These are phyloP conservation scores for Zelostemma sp. DNA, from an alignment of 1,140 invertebrate genomes.

Conservation along the genomic window DNA sequence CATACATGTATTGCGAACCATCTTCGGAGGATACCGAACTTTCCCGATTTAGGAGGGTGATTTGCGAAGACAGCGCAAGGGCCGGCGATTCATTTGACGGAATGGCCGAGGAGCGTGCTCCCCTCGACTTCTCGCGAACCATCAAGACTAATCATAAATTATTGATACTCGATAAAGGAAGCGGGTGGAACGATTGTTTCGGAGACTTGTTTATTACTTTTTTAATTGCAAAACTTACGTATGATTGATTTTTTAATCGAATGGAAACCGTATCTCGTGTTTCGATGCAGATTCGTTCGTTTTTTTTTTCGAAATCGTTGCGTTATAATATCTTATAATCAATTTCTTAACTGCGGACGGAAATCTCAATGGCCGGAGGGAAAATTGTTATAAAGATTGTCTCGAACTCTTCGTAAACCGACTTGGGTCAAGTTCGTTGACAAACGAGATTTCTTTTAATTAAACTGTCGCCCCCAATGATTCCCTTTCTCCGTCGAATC, in stretches of 20 bases:
- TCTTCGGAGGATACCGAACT: slow-evolving; percentile 47
- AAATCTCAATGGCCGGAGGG: slow-evolving; percentile 27
- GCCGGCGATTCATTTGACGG: slow-evolving; percentile 37
- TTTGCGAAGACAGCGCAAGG: slow-evolving; percentile 49
- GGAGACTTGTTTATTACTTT: slow-evolving; percentile 34
- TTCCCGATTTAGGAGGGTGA: slow-evolving; percentile 61
- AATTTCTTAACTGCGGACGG: slow-evolving; percentile 56
- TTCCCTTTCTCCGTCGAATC: slow-evolving; percentile 19
- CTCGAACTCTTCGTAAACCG: slow-evolving; percentile 35
- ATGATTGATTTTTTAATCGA: not conserved
- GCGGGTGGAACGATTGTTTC: slow-evolving; percentile 14
- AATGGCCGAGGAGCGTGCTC: slow-evolving; percentile 27
- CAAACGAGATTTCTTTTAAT: slow-evolving; percentile 69
- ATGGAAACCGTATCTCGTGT: no score
- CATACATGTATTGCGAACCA: slow-evolving; percentile 44
- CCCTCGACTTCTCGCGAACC: slow-evolving; percentile 30
- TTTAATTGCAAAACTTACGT: slow-evolving; percentile 16
- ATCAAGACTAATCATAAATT: slow-evolving; percentile 36
- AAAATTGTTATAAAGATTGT: slow-evolving; percentile 58
- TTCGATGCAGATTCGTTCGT: no score
- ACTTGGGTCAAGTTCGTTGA: slow-evolving; percentile 49
- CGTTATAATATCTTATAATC: slow-evolving; percentile 55
- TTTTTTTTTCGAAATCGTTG: no score
- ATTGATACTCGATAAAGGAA: slow-evolving; percentile 41
- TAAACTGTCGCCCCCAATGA: slow-evolving; percentile 60